These are phyloP conservation scores for Geotrypetes seraphini DNA, from an alignment of 2,797 vertebrate genomes.

Conservation along the genomic window DNA sequence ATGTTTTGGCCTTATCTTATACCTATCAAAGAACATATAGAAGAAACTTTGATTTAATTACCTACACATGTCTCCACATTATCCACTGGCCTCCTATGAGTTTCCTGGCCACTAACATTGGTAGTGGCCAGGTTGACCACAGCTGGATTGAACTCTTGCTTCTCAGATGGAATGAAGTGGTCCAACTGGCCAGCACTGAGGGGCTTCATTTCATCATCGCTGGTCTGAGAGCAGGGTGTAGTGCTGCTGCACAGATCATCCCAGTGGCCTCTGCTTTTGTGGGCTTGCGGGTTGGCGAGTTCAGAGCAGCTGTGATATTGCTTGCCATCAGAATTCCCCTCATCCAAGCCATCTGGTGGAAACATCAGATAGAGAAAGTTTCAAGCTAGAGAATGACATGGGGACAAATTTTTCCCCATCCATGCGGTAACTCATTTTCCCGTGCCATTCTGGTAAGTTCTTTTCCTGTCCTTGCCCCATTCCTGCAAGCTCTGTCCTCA, in stretches of 20 bases:
- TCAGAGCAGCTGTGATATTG: constrained; percentile 53
- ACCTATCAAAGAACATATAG: no score
- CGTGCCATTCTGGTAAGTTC: no score
- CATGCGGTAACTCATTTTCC: no score
- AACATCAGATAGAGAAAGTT: neutral
- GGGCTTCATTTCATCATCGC: constrained; percentile 62
- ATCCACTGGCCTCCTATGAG: constrained; percentile 37
- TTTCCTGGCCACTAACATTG: constrained; percentile 20
- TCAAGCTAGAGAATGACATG: no score
- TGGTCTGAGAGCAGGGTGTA: constrained; percentile 70
- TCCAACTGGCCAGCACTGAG: constrained; percentile 39
- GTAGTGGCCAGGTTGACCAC: constrained; percentile 54
- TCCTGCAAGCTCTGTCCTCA: no score
- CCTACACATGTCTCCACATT: constrained; percentile 54
- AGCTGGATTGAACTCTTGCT: constrained; percentile 53
- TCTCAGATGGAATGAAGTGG: constrained; percentile 27
- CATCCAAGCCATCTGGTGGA: constrained; percentile 57
- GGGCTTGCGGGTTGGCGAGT: constrained; percentile 49
- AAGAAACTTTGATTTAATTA: no score
- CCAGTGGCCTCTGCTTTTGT: constrained; percentile 44
- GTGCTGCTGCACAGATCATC: constrained; percentile 63
- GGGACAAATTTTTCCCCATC: no score
- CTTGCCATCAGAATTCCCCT: constrained; percentile 60
- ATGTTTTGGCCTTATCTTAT: no score
- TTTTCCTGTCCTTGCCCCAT: no score